Evolutionary conservation across 2,888 invertebrate genomes (phyloP).

Genomic region (Hypena proboscidalis): DNA sequence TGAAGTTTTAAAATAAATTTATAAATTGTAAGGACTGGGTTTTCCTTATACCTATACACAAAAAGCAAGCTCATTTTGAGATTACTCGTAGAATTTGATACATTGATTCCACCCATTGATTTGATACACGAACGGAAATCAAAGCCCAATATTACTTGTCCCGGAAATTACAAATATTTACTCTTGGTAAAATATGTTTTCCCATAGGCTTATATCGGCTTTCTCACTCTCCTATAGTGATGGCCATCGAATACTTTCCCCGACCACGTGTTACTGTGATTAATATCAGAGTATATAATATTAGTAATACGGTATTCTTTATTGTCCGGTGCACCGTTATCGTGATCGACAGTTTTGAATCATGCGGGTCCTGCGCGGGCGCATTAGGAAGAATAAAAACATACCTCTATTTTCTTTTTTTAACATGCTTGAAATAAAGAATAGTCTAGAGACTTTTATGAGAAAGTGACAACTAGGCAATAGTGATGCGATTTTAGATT

Average conservation of each 20-base stretch:
- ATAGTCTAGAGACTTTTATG: too few relatives aligned
- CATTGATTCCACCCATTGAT: too few relatives aligned
- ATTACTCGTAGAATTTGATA: too few relatives aligned
- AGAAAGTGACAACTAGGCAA: too few relatives aligned
- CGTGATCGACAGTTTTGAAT: conserved; percentile 61
- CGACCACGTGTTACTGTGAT: conserved; percentile 54
- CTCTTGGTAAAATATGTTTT: too few relatives aligned
- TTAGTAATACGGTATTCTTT: conserved; percentile 43
- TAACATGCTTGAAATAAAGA: too few relatives aligned
- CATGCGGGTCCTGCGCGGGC: conserved; percentile 69
- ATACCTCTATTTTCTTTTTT: not conserved
- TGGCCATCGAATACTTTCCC: conserved; percentile 34
- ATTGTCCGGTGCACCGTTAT: conserved; percentile 46
- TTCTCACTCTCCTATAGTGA: conserved; percentile 11
- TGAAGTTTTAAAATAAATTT: too few relatives aligned
- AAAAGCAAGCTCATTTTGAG: not conserved
- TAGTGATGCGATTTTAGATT: too few relatives aligned
- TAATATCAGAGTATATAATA: conserved; percentile 50
- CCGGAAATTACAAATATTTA: not conserved
- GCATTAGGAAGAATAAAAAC: conserved; percentile 41
- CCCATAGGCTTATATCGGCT: conserved; percentile 16
- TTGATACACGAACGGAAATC: conserved; percentile 20
- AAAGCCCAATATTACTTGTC: conserved; percentile 6
- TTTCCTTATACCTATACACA: too few relatives aligned
- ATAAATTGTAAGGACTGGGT: too few relatives aligned